These are phyloP conservation scores for Heliopora coerulea DNA, from an alignment of 92 coral and sea anemone species.

Conservation along the genomic window DNA sequence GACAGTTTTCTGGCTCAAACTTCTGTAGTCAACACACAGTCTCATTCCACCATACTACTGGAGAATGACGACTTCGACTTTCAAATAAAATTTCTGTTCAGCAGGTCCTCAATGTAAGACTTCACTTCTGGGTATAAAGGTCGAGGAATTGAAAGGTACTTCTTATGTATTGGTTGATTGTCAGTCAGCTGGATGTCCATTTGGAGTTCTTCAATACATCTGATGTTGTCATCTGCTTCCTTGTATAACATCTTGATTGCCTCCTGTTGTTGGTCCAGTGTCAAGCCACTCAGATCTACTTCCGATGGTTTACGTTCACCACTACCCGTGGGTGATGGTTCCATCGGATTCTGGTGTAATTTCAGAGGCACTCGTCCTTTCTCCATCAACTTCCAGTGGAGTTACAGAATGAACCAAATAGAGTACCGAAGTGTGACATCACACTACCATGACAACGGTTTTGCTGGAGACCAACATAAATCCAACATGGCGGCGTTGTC, in stretches of 20 bases:
- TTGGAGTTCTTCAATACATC: slow-evolving; percentile 56
- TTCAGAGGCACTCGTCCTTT: background rate
- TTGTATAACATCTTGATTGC: slow-evolving; percentile 7
- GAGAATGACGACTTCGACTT: slow-evolving; percentile 53
- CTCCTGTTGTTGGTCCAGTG: slow-evolving; percentile 5
- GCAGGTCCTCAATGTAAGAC: slow-evolving; percentile 60
- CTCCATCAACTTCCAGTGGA: slow-evolving; percentile 51
- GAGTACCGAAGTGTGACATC: too few species aligned
- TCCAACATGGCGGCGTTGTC: too few species aligned
- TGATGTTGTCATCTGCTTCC: too few species aligned
- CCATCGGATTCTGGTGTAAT: background rate
- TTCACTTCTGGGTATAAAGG: slow-evolving; percentile 67
- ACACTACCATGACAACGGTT: too few species aligned
- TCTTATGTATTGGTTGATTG: slow-evolving; percentile 60
- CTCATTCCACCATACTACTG: slow-evolving; percentile 57
- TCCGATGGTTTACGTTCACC: background rate
- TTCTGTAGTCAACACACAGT: slow-evolving; percentile 66
- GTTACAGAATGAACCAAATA: slow-evolving; percentile 51
- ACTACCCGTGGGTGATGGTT: background rate
- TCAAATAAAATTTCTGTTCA: slow-evolving; percentile 52
- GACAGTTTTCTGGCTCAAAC: slow-evolving; percentile 58
- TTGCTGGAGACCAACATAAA: too few species aligned
- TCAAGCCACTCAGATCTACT: slow-evolving; percentile 48
- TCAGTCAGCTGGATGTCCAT: slow-evolving; percentile 57
- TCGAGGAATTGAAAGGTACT: slow-evolving; percentile 58